Base-by-base conservation (phyloP, 2,888 invertebrate species). In the Drosophila sordidula region DNA sequence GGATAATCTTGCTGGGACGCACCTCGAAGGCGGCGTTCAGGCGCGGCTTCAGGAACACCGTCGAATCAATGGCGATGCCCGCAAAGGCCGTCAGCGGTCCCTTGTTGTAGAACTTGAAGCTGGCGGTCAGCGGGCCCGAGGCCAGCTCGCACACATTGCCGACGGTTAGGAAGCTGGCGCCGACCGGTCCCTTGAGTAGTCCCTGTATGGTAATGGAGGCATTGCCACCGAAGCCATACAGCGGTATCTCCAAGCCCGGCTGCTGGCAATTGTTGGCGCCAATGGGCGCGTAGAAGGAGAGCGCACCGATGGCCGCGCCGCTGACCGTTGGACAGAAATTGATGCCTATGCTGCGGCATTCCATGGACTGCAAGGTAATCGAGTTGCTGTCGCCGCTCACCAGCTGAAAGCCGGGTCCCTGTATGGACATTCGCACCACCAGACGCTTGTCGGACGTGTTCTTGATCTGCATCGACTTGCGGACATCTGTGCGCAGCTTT, bases 191-290 rank as follows among this genome's bases (percentile, higher is more conserved):
- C 80, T 93, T 93, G 1, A 93, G 91, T 12, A 94, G 90, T 64
- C 93, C 93, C 18, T 92, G 91, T 12, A 94, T 91, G 52, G 93
- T 92, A 0, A 94, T 88, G 72, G 92, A 93, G 1, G 93, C 92
- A 74, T 92, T 92, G 0, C 95, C 95, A 2, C 95, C 95, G 75
- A 94, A 95, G 2, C 94, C 95, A 79, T 92, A 94, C 6, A 95
- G 89, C 0, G 91, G 89, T 4, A 91, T 87, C 54, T 83, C 91
- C 89, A 80, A 50, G 6, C 86, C 86, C 0, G 91, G 77, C 38
- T 65, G 66, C 6, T 87, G 84, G 12, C 55, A 50, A 12, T 76
- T 80, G 22, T 93, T 91, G 1, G 63, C 50, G 6, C 85, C 80
- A 5, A 62, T 80, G 87, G 85, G 93, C 78, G 94, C 93, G 58